A percentile compares a stretch with the other conserved stretches of the same genome.
Evolutionary conservation across 1,140 invertebrate species (phyloP).

Genomic region (Drosophila cardini): DNA sequence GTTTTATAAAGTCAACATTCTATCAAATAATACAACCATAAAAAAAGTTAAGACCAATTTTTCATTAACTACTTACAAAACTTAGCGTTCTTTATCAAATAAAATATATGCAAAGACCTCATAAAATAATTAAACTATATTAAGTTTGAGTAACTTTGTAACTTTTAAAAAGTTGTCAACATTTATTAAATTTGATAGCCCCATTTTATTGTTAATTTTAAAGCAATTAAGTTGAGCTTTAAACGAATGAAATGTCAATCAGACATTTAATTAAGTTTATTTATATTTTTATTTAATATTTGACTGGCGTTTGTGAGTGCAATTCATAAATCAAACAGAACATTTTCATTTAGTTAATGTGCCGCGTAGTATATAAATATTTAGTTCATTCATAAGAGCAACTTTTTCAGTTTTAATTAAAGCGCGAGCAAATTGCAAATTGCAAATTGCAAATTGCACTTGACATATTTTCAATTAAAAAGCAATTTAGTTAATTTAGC

Average conservation of each 20-base stretch:
- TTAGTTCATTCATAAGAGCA: neutral
- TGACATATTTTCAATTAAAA: conserved; percentile 70
- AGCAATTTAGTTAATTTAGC: conserved; percentile 76
- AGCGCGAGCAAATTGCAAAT: conserved; percentile 55
- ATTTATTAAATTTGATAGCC: neutral
- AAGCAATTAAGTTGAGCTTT: neutral
- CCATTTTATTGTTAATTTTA: neutral
- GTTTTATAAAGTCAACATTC: no score
- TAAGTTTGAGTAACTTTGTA: no score
- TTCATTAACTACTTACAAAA: no score
- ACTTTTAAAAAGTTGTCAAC: no score
- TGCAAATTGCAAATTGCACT: conserved; percentile 63
- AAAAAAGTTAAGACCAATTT: no score
- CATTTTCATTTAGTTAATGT: conserved; percentile 23
- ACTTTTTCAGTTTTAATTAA: conserved; percentile 66
- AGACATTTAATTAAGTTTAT: conserved; percentile 8
- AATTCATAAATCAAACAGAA: conserved; percentile 5
- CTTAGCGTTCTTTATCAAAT: no score
- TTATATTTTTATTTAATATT: neutral
- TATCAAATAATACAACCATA: no score
- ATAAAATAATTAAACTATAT: no score
- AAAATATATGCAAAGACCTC: no score
- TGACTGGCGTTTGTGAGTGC: neutral
- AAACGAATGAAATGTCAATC: neutral
- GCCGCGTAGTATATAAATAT: conserved; percentile 4